Base-by-base conservation (phyloP, 2,113 vertebrate genomes). In the Tretioscincus oriximinensis region DNA sequence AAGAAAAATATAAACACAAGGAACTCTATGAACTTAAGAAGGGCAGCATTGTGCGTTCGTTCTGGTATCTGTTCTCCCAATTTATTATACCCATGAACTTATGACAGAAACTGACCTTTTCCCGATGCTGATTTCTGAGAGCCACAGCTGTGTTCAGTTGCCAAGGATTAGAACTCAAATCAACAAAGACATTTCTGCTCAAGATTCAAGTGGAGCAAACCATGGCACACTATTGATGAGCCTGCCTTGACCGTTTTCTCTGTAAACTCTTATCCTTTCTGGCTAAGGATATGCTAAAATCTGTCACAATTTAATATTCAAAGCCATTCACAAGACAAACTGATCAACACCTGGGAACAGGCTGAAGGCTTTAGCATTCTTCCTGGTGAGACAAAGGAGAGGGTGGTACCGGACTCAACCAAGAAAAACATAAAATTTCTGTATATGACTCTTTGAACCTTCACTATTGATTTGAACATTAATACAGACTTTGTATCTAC, bases 201-300 rank as follows among this genome's bases (percentile, higher is more conserved):
- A 65, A 22, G 75, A 49, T 77, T 77, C 63, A 66, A 77, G 24
- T n/a, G 66, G 28, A 77, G 18, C 63, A 77, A 77, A 41, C 41
- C 3, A 18, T 49, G 45, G 28, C 41, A 65, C 29, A 26, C 16
- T 49, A 49, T 21, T 66, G n/a, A 29, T 21, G 18, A 66, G 41
- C 49, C 63, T 77, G 63, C 45, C n/a, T 20, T 14, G n/a, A 31
- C 26, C 18, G 12, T 28, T 45, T 35, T 49, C 47, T 60, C 12
- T 24, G 35, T 31, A 51, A 77, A n/a, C 18, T 29, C 49, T 66
- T 47, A 66, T 49, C 26, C 18, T 49, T 29, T 31, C 21, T 51
- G 67, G 14, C 21, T 63, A 11, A 71, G 31, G 22, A 67, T 58
- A 60, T 70, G 66, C 65, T 51, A 45, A 41, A 20, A 29, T 29